Evolutionary conservation across 2,113 vertebrate genomes (phyloP), one percentile per base, ranked within the genome.

Genomic region (Rhea americana): DNA sequence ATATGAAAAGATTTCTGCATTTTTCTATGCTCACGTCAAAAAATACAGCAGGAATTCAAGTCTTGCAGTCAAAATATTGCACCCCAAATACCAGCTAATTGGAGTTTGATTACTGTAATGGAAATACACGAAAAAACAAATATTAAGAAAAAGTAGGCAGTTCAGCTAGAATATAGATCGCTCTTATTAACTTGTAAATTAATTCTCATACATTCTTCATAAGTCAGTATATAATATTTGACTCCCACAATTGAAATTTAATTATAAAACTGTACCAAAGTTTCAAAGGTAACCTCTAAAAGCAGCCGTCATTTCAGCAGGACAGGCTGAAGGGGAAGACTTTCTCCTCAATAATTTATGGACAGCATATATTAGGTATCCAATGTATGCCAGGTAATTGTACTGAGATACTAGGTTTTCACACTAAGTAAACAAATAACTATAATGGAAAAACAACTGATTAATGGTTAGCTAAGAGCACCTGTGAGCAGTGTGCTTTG

Each of bases 381-480:
- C 71, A 25, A 26, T 85, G 59, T 55, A 56, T 0, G 14, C 77
- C 90, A 94, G 41, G 88, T 90, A 80, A 94, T 85, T 94, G 88
- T 67, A 77, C 77, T 82, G 80, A 90, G 96, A 90, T 94, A 82
- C 71, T 96, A 93, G 93, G 93, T 93, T 96, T 96, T 96, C 96
- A 96, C 88, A 93, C 71, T 18, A 74, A 74, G 95, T 91, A 96
- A 95, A 92, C 93, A 94, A 95, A 91, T 95, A 90, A 89, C 59
- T 55, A 72, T 82, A 93, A 95, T 95, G 90, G 90, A 96, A 94
- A 95, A 16, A 48, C 21, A 71, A 75, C 6, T 81, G 37, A 91
- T 89, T 91, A 96, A 91, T 17, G 16, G 71, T 76, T 92, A 93
- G 70, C 84, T 79, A 74, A 82, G 70, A 82, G 81, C 24, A 88